These are phyloP conservation scores for Muscicapa adusta DNA, from an alignment of 2,113 vertebrate species.

Conservation along the genomic window DNA sequence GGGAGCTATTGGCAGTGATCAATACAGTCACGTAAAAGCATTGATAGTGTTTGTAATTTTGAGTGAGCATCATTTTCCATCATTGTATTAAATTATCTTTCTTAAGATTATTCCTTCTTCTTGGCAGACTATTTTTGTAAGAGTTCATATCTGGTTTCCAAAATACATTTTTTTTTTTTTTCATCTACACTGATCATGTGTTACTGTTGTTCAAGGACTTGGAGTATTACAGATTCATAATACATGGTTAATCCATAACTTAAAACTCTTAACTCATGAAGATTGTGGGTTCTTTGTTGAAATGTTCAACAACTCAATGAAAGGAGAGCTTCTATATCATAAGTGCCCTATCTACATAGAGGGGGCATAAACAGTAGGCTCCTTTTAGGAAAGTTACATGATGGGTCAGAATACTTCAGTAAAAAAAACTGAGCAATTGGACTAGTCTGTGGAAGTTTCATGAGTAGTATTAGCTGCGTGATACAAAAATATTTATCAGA, in stretches of 20 bases:
- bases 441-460: neutral
- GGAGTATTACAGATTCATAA: neutral
- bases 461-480: neutral
- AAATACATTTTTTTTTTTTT: neutral
- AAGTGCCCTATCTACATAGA: rapidly evolving
- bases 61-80: neutral
- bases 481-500: neutral
- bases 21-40: rapidly evolving
- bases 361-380: neutral
- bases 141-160: neutral
- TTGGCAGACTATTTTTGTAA: neutral
- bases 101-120: neutral
- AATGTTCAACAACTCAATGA: neutral
- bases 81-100: neutral
- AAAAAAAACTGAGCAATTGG: neutral
- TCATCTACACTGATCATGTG: neutral
- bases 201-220: neutral
- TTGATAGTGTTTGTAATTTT: neutral
- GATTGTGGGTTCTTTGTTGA: neutral
- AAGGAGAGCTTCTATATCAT: rapidly evolving
- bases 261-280: neutral
- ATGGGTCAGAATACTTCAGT: neutral
- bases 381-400: neutral
- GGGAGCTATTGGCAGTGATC: neutral
- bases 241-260: neutral